These are phyloP conservation scores for Astyanax mexicanus DNA, from an alignment of 2,797 vertebrate genomes.

Conservation along the genomic window DNA sequence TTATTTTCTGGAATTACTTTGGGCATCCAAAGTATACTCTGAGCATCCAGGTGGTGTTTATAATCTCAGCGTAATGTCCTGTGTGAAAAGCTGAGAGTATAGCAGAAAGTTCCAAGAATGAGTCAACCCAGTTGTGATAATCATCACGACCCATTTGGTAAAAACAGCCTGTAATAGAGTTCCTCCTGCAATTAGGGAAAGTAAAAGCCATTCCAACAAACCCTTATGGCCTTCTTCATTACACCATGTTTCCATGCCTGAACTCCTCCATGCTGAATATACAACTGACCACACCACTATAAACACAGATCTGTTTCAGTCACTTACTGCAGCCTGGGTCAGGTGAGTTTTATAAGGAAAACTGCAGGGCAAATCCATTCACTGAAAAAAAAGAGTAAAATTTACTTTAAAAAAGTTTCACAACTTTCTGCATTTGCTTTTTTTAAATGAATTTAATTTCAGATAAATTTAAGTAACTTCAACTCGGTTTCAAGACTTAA, in stretches of 20 bases:
- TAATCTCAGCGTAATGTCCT: not conserved
- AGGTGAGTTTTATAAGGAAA: conserved; percentile 35
- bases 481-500: too few relatives aligned
- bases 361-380: not conserved
- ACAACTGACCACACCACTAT: conserved; percentile 5
- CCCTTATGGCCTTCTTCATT: conserved; percentile 7
- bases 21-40: not conserved
- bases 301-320: conserved; percentile 16
- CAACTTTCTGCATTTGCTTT: too few relatives aligned
- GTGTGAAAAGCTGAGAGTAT: not conserved
- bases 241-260: not conserved
- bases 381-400: too few relatives aligned
- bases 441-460: too few relatives aligned
- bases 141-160: not conserved
- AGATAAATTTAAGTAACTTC: too few relatives aligned
- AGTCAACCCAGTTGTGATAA: not conserved
- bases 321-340: not conserved
- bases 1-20: not conserved
- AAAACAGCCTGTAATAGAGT: not conserved
- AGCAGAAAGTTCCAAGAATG: conserved; percentile 1
- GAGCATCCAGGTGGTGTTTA: not conserved
- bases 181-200: not conserved
- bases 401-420: too few relatives aligned
- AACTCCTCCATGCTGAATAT: not conserved
- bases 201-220: conserved; percentile 1